A percentile compares a stretch with the other conserved stretches of the same genome.
Evolutionary conservation across 2,113 vertebrate species (phyloP).

Genomic region (Oncorhynchus kisutch): DNA sequence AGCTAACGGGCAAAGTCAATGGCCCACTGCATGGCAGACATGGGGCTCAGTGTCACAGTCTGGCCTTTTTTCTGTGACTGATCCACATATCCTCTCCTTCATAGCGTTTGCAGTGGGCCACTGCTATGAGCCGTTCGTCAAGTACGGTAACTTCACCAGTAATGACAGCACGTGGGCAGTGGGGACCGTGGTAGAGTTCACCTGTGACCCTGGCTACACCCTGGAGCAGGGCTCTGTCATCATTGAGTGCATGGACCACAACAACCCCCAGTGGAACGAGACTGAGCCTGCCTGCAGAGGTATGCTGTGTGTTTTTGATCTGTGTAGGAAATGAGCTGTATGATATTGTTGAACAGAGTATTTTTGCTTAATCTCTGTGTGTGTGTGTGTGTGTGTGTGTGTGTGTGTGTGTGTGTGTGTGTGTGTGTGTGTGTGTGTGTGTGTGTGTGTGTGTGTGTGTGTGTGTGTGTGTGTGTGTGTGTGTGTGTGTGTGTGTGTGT

Average conservation of each 20-base stretch:
- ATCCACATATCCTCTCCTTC: constrained; percentile 18
- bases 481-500: not conserved
- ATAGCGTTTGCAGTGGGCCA: constrained; percentile 88
- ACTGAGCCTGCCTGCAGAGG: constrained; percentile 93
- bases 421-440: not conserved
- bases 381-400: constrained; percentile 8
- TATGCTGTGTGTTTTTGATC: constrained; percentile 53
- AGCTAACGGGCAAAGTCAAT: not conserved
- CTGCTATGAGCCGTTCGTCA: constrained; percentile 94
- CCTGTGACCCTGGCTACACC: constrained; percentile 88
- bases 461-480: too few species aligned
- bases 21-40: too few species aligned
- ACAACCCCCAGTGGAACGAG: constrained; percentile 93
- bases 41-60: not conserved
- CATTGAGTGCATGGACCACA: constrained; percentile 88
- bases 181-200: constrained; percentile 90
- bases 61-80: not conserved
- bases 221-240: constrained; percentile 93
- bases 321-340: not conserved
- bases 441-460: too few species aligned
- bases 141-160: constrained; percentile 93
- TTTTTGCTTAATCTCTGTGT: constrained; percentile 1
- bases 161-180: constrained; percentile 81
- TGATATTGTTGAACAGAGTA: not conserved
- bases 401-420: constrained; percentile 7